Conservation (phyloP, 2,888 invertebrate genomes). For the Trimorus sp. region DNA sequence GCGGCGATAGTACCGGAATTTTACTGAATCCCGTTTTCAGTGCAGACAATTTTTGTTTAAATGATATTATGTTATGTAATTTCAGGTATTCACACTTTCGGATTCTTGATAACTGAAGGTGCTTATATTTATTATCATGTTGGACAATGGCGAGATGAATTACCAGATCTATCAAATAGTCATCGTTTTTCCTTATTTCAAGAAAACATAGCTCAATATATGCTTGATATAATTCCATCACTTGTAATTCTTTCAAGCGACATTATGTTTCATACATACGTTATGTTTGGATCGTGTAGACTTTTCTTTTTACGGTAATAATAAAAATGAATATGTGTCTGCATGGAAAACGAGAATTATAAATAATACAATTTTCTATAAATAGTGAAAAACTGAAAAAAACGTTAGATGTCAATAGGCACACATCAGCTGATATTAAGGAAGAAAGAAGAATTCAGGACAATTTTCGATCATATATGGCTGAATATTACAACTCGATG, state of each 20-base stretch:
- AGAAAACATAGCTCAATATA: not conserved
- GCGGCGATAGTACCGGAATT: too few species aligned
- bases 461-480: not conserved
- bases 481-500: not conserved
- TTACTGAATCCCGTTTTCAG: too few species aligned
- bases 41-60: too few species aligned
- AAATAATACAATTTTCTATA: not conserved
- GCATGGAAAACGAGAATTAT: too few species aligned
- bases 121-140: not conserved
- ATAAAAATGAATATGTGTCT: not conserved
- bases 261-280: conserved; percentile 5
- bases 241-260: conserved; percentile 9
- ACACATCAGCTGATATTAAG: not conserved
- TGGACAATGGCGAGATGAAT: not conserved
- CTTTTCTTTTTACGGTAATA: not conserved
- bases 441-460: not conserved
- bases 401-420: not conserved
- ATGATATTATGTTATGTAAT: not conserved
- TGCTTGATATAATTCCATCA: not conserved
- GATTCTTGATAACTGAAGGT: not conserved
- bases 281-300: conserved; percentile 3
- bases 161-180: too few species aligned
- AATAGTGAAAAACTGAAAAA: not conserved
- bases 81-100: not conserved
- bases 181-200: too few species aligned